Evolutionary conservation across 2,113 vertebrate species (phyloP).

Genomic region (Acinonyx jubatus): DNA sequence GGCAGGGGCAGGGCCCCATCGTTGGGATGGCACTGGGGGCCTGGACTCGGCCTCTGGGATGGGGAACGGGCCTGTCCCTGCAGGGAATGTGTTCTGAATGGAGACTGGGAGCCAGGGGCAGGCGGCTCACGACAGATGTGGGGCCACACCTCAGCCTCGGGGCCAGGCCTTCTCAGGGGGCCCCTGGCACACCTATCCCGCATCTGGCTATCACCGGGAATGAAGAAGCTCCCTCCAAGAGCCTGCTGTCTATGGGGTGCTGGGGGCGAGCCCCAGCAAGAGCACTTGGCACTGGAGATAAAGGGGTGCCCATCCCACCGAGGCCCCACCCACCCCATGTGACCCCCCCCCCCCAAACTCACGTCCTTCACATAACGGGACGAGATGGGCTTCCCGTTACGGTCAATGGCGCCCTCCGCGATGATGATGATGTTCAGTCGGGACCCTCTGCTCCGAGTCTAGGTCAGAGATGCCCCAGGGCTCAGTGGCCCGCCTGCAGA

Average conservation of each 20-base stretch:
- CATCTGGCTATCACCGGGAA: neutral
- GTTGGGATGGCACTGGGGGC: too few relatives aligned
- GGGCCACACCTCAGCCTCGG: neutral
- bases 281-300: neutral
- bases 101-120: neutral
- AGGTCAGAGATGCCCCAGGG: neutral
- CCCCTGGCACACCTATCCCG: rapidly evolving
- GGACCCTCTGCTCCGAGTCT: conserved; percentile 93
- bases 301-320: rapidly evolving
- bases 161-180: neutral
- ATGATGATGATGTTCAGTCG: conserved; percentile 96
- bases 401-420: conserved; percentile 93
- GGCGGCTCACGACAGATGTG: neutral
- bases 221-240: neutral
- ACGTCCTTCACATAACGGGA: conserved; percentile 94
- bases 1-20: neutral
- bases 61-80: neutral
- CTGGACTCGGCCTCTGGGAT: neutral
- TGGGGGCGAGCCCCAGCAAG: neutral
- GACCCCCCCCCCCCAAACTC: conserved; percentile 42
- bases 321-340: neutral
- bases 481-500: rapidly evolving
- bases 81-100: neutral
- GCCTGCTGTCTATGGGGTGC: neutral
- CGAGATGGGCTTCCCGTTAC: conserved; percentile 90